phyloP scores from a whole-genome alignment of 2,888 invertebrate species.

The Desoria tigrina region DNA sequence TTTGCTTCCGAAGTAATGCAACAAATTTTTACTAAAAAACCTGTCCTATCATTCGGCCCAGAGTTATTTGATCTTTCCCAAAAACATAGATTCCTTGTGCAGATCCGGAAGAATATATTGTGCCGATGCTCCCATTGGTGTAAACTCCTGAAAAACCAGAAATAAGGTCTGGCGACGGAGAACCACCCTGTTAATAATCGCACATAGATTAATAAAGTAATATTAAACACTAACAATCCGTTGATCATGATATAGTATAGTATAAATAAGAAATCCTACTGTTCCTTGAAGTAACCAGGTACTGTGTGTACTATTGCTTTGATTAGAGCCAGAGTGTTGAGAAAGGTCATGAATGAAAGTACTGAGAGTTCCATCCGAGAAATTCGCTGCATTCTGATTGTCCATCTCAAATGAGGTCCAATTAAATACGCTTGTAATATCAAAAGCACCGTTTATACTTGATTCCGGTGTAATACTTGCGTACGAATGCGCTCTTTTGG shows the following conservation, averaged over 20 bases:
- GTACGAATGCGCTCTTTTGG: slow-evolving; percentile 65
- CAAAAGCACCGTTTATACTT: slow-evolving; percentile 49
- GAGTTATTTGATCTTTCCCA: slow-evolving; percentile 64
- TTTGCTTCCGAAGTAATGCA: neutral
- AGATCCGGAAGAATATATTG: slow-evolving; percentile 49
- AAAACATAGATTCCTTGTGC: slow-evolving; percentile 53
- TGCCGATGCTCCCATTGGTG: slow-evolving; percentile 50
- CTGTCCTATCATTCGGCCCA: slow-evolving; percentile 66
- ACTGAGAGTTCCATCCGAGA: slow-evolving; percentile 50
- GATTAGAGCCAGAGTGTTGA: slow-evolving; percentile 49
- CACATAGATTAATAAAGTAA: slow-evolving; percentile 2
- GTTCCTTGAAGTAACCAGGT: slow-evolving; percentile 51
- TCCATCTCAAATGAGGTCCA: slow-evolving; percentile 53
- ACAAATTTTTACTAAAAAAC: slow-evolving; percentile 53
- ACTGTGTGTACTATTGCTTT: slow-evolving; percentile 47
- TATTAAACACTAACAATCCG: too few relatives aligned
- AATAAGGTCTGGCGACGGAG: slow-evolving; percentile 52
- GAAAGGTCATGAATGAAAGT: slow-evolving; percentile 52
- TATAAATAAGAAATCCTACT: slow-evolving; percentile 30
- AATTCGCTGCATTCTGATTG: slow-evolving; percentile 30
- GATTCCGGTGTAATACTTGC: slow-evolving; percentile 60
- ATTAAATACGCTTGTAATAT: slow-evolving; percentile 45
- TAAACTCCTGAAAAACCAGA: slow-evolving; percentile 51
- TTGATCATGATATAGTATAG: too few relatives aligned
- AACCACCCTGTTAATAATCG: slow-evolving; percentile 33